Conservation (phyloP, 1,140 invertebrate genomes). For the Drosophila truncata region DNA sequence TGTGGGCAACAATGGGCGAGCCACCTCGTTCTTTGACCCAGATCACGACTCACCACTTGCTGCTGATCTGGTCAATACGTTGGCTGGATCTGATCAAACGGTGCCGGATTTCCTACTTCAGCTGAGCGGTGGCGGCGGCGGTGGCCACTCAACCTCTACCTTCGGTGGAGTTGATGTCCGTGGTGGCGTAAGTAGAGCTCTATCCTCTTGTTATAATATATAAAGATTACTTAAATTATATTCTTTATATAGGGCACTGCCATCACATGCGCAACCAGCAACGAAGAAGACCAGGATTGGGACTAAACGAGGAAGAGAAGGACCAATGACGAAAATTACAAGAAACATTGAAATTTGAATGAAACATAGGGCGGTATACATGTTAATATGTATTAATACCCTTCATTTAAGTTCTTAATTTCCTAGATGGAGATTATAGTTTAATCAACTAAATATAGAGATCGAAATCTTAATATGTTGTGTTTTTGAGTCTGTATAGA, state of each 20-base stretch:
- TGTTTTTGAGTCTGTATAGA: not conserved
- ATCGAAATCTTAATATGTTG: not conserved
- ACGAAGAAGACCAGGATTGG: conserved; percentile 54
- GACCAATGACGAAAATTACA: not conserved
- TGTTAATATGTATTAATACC: not conserved
- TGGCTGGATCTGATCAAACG: conserved; percentile 88
- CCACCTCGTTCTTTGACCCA: conserved; percentile 94
- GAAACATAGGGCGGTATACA: not conserved
- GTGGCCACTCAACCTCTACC: conserved; percentile 4
- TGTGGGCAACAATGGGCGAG: conserved; percentile 95
- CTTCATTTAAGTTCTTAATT: conserved; percentile 7
- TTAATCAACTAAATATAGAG: conserved; percentile 1
- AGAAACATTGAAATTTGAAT: not conserved
- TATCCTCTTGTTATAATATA: not conserved
- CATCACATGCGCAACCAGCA: not conserved
- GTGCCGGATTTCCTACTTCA: conserved; percentile 88
- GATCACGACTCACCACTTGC: conserved; percentile 88
- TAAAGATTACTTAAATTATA: not conserved
- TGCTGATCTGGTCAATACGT: conserved; percentile 89
- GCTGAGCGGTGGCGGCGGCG: conserved; percentile 79
- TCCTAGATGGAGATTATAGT: conserved; percentile 3
- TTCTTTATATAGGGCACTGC: conserved; percentile 16
- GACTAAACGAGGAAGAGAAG: conserved; percentile 21
- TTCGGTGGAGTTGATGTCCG: conserved; percentile 88
- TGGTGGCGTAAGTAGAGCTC: conserved; percentile 60